Evolutionary conservation across 2,888 invertebrate species (phyloP).

Genomic region (Bedellia somnulentella): DNA sequence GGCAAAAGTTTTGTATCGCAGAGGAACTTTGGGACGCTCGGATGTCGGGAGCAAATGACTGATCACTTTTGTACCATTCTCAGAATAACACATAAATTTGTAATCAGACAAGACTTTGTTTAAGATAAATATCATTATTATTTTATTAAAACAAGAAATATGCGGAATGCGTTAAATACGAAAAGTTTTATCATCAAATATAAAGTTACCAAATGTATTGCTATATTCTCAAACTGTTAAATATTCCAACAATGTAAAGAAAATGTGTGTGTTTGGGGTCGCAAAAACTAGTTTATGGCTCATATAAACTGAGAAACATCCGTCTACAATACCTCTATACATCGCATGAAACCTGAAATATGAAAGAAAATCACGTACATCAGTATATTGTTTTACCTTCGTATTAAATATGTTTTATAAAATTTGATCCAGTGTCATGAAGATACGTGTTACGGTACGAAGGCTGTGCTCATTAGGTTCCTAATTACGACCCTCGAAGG

Average conservation of each 20-base stretch:
- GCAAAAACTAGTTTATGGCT: constrained; percentile 2
- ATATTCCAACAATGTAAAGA: no score
- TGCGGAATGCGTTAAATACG: no score
- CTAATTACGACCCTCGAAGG: constrained; percentile 32
- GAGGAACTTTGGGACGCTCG: constrained; percentile 3
- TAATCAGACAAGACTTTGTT: no score
- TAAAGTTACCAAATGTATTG: no score
- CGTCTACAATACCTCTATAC: no score
- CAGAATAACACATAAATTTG: no score
- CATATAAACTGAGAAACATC: constrained; percentile 2
- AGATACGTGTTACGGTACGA: constrained; percentile 1
- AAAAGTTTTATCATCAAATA: no score
- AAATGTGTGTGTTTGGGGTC: no score
- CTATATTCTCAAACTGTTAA: no score
- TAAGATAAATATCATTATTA: no score
- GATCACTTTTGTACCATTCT: constrained; percentile 4
- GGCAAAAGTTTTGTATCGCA: constrained; percentile 17
- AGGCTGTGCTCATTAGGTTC: constrained; percentile 46
- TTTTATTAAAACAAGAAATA: no score
- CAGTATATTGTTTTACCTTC: constrained; percentile 3
- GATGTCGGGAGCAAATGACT: constrained; percentile 7
- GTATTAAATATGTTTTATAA: not conserved
- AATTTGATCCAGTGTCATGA: not conserved
- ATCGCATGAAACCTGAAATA: not conserved
- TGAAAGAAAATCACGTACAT: constrained; percentile 1